A percentile compares a stretch with the other conserved stretches of the same genome.
Conservation (phyloP, 2,797 vertebrate genomes). For the Anomalospiza imberbis region DNA sequence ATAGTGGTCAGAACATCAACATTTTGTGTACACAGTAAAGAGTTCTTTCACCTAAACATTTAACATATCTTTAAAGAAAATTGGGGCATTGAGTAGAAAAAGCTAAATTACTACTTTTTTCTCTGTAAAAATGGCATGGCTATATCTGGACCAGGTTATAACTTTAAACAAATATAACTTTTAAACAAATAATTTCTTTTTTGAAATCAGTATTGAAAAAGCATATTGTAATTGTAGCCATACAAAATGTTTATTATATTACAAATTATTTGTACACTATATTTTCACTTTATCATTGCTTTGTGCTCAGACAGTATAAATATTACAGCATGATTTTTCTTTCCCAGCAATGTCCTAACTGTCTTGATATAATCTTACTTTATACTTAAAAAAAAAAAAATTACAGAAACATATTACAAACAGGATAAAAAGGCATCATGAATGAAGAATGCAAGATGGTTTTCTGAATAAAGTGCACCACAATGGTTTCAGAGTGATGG, state of each 20-base stretch:
- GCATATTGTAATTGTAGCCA: slow-evolving; percentile 38
- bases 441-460: slow-evolving; percentile 12
- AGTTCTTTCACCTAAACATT: not conserved
- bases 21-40: not conserved
- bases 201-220: slow-evolving; percentile 59
- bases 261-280: slow-evolving; percentile 64
- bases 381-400: slow-evolving; percentile 4
- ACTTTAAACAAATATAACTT: too few relatives aligned
- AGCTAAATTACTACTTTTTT: not conserved
- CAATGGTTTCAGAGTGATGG: slow-evolving; percentile 12
- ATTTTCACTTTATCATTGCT: slow-evolving; percentile 56
- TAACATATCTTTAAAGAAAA: not conserved
- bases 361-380: slow-evolving; percentile 6
- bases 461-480: slow-evolving; percentile 36
- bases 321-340: slow-evolving; percentile 44
- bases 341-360: slow-evolving; percentile 46
- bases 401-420: slow-evolving; percentile 23
- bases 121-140: not conserved
- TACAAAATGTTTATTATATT: slow-evolving; percentile 73
- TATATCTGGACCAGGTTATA: not conserved
- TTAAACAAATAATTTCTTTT: not conserved
- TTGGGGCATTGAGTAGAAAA: not conserved
- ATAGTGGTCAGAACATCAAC: not conserved
- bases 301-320: slow-evolving; percentile 64
- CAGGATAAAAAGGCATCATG: slow-evolving; percentile 25